phyloP scores from a whole-genome alignment of 1,140 invertebrate species.

The Scaptomyza hsui region DNA sequence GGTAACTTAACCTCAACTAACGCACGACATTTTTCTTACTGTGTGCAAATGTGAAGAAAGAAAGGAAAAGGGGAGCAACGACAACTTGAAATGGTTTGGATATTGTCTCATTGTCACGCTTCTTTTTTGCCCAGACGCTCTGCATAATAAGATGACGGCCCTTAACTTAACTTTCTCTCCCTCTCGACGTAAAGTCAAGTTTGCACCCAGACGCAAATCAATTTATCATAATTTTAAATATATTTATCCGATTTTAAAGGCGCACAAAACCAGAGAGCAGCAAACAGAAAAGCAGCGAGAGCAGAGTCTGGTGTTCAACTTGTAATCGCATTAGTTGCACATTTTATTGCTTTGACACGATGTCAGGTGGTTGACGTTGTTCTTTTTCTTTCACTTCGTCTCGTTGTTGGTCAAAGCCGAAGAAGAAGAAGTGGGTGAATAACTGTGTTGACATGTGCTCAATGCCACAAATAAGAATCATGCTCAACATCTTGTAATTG shows the following conservation, averaged over 20 bases:
- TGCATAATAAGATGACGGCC: constrained; percentile 74
- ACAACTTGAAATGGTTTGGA: constrained; percentile 11
- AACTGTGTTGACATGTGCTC: constrained; percentile 31
- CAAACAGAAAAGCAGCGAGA: background rate
- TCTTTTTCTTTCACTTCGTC: background rate
- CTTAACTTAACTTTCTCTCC: constrained; percentile 4
- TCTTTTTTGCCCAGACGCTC: constrained; percentile 54
- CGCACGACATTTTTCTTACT: background rate
- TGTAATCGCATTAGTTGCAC: constrained; percentile 81
- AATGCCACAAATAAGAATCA: constrained; percentile 14
- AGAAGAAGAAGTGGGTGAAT: constrained; percentile 2
- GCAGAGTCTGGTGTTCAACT: constrained; percentile 1
- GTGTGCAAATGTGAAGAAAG: constrained; percentile 1
- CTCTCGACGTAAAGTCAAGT: constrained; percentile 43
- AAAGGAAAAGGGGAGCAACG: constrained; percentile 4
- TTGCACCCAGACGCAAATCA: constrained; percentile 55
- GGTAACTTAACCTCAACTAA: too few relatives aligned
- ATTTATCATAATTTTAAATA: constrained; percentile 77
- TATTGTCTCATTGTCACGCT: constrained; percentile 78
- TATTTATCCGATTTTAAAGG: constrained; percentile 30
- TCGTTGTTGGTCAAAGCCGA: constrained; percentile 1
- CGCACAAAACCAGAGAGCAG: background rate
- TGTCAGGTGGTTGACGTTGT: constrained; percentile 2
- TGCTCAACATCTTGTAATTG: constrained; percentile 66
- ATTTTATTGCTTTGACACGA: constrained; percentile 67